Percentiles rank a stretch among this genome's conserved stretches.
These are phyloP conservation scores for Campoletis sonorensis DNA, from an alignment of 1,140 invertebrate genomes.

Conservation along the genomic window DNA sequence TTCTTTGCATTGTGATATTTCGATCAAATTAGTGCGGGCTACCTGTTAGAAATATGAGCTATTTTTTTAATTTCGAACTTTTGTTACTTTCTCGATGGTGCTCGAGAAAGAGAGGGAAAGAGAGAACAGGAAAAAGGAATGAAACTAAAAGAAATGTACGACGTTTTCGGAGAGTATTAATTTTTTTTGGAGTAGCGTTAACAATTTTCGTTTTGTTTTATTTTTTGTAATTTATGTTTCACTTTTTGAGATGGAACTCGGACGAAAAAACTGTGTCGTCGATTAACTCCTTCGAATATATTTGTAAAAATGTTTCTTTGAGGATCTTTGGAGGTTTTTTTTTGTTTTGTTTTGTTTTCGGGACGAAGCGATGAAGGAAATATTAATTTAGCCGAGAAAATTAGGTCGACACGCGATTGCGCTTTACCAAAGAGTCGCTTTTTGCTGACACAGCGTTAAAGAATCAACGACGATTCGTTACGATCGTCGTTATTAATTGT, in stretches of 20 bases:
- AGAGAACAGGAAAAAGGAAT: background rate
- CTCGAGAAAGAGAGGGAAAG: background rate
- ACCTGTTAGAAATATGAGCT: conserved; percentile 44
- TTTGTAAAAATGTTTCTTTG: background rate
- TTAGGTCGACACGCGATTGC: background rate
- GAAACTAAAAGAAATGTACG: background rate
- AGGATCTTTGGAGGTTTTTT: background rate
- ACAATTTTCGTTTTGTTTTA: background rate
- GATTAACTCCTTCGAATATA: no score
- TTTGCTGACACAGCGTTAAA: background rate
- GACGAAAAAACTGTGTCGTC: no score
- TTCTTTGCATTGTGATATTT: conserved; percentile 63
- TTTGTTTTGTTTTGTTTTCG: background rate
- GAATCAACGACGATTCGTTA: background rate
- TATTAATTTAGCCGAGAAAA: background rate
- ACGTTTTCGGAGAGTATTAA: background rate
- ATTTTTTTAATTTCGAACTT: conserved; percentile 42
- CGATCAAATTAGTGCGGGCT: conserved; percentile 53
- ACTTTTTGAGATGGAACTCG: no score
- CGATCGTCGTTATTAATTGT: no score
- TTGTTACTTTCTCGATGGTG: background rate
- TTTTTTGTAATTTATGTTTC: no score
- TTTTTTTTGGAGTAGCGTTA: background rate
- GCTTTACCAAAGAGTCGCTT: conserved; percentile 12
- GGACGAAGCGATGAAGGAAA: background rate